Base-by-base conservation (phyloP, 1,140 invertebrate genomes). In the Hyles vespertilio region DNA sequence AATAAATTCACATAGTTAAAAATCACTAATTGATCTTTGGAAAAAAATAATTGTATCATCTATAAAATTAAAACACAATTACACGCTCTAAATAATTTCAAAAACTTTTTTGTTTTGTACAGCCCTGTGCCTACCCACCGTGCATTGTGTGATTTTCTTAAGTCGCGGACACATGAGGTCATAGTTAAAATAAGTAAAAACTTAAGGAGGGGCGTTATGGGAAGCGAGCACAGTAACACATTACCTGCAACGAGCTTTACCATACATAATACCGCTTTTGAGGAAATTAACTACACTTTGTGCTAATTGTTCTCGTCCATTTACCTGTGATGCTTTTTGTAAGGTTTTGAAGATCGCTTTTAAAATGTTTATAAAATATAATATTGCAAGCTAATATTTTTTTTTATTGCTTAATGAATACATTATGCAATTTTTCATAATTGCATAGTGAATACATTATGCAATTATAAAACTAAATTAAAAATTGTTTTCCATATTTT, bases 151-250 rank as follows among this genome's bases (percentile, higher is more conserved):
- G 84, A 89, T 89, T 89, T 89, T 89, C 86, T 89, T 89, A 89
- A 89, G 84, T 84, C 80, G 80, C 75, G 77, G 79, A 84, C 86
- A 89, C 78, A 86, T 87, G 84, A 89, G 86, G 84, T 89, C 86
- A 89, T 87, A 89, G 84, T 87, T 89, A 89, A 40, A 88, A 77
- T 77, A 84, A 81, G 80, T 88, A 87, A 87, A 87, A 88, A 85
- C 77, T 84, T 75, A 77, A 87, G 83, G 75, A 72, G 72, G 86
- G 87, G 87, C 86, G 89, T 90, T 89, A 90, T 90, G 87, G 89
- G 89, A 90, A 89, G 68, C 83, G 89, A 89, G 70, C 89, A 90
- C 86, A 72, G 83, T 89, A 89, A 89, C 87, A 81, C 77, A 69
- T 83, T 84, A 82, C 78, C 70, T 74, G 73, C 71, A 72, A 72